Conservation (phyloP, 2,113 vertebrate species). For the Siniperca knerii region DNA sequence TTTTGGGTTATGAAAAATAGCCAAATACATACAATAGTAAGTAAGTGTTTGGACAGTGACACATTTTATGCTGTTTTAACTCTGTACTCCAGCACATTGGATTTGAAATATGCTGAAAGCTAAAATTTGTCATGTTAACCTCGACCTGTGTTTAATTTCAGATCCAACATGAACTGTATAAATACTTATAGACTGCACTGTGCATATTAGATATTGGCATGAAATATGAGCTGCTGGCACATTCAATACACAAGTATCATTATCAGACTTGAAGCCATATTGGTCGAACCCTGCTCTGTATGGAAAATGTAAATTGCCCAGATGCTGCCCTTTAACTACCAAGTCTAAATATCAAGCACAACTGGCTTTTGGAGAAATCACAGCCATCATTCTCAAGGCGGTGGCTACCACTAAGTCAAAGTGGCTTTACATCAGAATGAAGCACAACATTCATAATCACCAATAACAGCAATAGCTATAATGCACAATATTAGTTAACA, state of each 20-base stretch:
- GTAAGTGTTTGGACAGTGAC: background rate
- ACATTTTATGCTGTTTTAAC: background rate
- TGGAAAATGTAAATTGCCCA: slow-evolving; percentile 16
- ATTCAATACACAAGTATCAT: background rate
- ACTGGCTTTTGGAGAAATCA: slow-evolving; percentile 36
- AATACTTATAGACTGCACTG: background rate
- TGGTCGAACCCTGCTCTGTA: background rate
- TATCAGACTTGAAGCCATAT: slow-evolving; percentile 14
- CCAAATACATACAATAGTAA: background rate
- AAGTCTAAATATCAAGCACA: slow-evolving; percentile 50
- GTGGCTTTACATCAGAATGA: slow-evolving; percentile 48
- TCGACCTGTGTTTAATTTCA: background rate
- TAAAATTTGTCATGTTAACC: background rate
- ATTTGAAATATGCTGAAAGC: background rate
- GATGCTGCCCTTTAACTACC: slow-evolving; percentile 1
- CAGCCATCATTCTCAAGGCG: slow-evolving; percentile 21
- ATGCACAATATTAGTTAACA: slow-evolving; percentile 49
- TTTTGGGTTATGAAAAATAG: background rate
- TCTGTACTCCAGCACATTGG: background rate
- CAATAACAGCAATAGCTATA: slow-evolving; percentile 57
- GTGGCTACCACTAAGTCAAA: slow-evolving; percentile 22
- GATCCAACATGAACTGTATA: background rate
- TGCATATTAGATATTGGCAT: slow-evolving; percentile 25
- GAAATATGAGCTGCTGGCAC: slow-evolving; percentile 31
- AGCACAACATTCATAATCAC: slow-evolving; percentile 69